phyloP scores from a whole-genome alignment of 2,797 vertebrate species.

The Pachyuromys duprasi region DNA sequence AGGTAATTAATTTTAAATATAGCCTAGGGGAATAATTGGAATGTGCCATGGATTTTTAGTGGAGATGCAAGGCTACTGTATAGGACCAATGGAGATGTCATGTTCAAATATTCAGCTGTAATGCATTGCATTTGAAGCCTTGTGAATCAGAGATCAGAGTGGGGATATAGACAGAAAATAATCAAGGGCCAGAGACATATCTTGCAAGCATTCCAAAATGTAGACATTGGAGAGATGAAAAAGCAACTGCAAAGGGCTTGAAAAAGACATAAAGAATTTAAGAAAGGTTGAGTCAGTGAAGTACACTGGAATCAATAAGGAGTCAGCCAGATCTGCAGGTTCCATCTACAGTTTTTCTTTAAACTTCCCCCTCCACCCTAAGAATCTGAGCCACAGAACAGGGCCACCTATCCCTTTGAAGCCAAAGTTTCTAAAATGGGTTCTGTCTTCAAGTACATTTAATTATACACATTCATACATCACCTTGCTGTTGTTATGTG shows the following conservation, averaged over 20 bases:
- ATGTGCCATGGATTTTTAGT: background rate
- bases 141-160: background rate
- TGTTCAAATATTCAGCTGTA: background rate
- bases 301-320: too few species aligned
- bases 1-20: background rate
- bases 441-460: background rate
- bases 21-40: background rate
- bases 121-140: background rate
- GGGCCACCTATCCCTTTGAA: fast-evolving
- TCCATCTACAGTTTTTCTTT: background rate
- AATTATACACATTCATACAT: background rate
- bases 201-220: background rate
- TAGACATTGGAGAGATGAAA: background rate
- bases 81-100: background rate
- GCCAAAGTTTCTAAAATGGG: background rate
- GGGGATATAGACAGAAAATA: background rate
- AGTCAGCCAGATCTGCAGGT: background rate
- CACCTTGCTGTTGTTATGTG: background rate
- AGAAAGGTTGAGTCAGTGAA: background rate
- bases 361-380: fast-evolving
- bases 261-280: background rate
- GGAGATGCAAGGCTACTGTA: background rate
- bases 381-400: background rate
- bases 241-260: background rate
- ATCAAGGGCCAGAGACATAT: background rate